Evolutionary conservation across 2,113 vertebrate species (phyloP).

Genomic region (Circaetus cinerascens): DNA sequence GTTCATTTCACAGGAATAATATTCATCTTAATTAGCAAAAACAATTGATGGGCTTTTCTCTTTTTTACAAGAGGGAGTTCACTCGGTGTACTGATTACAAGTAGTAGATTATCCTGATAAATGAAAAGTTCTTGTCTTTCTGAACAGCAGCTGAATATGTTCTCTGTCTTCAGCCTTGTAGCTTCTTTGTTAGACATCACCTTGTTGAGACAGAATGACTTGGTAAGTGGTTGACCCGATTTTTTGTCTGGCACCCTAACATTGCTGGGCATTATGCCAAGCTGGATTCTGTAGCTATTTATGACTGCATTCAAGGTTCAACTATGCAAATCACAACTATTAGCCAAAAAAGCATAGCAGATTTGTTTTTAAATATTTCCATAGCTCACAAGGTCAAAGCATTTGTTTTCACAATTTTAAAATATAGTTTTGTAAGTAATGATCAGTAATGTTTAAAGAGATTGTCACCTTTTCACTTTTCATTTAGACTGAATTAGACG

Average conservation of each 20-base stretch:
- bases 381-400: slow-evolving; percentile 58
- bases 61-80: slow-evolving; percentile 75
- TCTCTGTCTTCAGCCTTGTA: slow-evolving; percentile 52
- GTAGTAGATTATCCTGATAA: slow-evolving; percentile 77
- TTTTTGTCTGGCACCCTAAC: slow-evolving; percentile 65
- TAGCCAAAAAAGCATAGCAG: slow-evolving; percentile 50
- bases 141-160: slow-evolving; percentile 66
- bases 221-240: slow-evolving; percentile 34
- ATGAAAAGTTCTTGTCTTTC: slow-evolving; percentile 75
- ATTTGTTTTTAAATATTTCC: slow-evolving; percentile 49
- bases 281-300: slow-evolving; percentile 59
- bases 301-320: slow-evolving; percentile 58
- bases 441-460: slow-evolving; percentile 24
- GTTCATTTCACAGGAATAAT: slow-evolving; percentile 82
- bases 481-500: slow-evolving; percentile 36
- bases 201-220: slow-evolving; percentile 59
- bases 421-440: slow-evolving; percentile 48
- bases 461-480: slow-evolving; percentile 44
- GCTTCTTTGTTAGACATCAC: slow-evolving; percentile 60
- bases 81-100: slow-evolving; percentile 68
- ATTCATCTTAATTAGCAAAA: slow-evolving; percentile 90
- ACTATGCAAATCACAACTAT: slow-evolving; percentile 65
- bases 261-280: slow-evolving; percentile 60
- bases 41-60: slow-evolving; percentile 79
- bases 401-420: slow-evolving; percentile 49